These are phyloP conservation scores for Apolygus lucorum DNA, from an alignment of 1,140 invertebrate genomes.

Conservation along the genomic window DNA sequence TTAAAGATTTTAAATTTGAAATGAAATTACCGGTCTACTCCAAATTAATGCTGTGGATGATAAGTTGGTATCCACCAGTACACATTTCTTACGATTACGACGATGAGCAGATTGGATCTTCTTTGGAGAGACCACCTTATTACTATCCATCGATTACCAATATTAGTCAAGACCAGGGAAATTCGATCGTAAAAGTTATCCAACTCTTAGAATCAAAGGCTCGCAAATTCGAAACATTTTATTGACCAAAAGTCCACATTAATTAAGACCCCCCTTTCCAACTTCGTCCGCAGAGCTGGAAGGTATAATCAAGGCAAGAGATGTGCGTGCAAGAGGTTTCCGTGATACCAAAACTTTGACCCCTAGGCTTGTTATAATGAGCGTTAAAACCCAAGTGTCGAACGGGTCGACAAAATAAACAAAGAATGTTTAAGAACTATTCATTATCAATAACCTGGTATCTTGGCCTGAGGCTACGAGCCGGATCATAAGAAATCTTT, in stretches of 20 bases:
- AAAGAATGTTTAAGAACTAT: not conserved
- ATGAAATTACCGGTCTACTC: no score
- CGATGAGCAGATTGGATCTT: no score
- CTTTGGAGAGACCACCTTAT: no score
- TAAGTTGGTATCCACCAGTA: no score
- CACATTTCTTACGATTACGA: no score
- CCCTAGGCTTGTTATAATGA: not conserved
- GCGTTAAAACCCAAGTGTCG: not conserved
- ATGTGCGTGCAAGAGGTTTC: not conserved
- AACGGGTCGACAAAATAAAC: not conserved
- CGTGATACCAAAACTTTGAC: not conserved
- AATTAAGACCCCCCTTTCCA: not conserved
- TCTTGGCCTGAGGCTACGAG: not conserved
- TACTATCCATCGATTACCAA: no score
- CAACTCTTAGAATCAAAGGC: no score
- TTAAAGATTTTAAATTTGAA: no score
- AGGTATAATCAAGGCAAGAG: not conserved
- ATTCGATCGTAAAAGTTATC: no score
- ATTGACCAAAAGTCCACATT: not conserved
- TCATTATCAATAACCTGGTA: not conserved
- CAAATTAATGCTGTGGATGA: no score
- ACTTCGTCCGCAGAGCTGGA: not conserved
- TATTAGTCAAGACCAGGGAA: no score
- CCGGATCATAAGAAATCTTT: not conserved
- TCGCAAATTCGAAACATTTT: no score